A percentile compares a stretch with the other conserved stretches of the same genome.
These are phyloP conservation scores for Sebastes oblongus DNA, from an alignment of 2,797 vertebrate genomes.

Conservation along the genomic window DNA sequence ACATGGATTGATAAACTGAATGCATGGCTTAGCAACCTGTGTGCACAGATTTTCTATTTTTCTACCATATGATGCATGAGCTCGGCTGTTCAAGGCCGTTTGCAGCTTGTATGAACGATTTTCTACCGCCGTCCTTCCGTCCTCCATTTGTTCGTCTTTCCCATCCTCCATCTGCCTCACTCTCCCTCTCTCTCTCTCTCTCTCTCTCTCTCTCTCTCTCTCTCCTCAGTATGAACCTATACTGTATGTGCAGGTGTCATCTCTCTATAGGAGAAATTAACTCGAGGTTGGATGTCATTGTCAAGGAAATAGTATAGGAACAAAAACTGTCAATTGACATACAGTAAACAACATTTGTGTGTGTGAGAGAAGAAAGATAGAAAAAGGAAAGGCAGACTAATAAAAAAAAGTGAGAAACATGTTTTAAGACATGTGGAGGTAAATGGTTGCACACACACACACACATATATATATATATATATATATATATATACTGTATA, in stretches of 20 bases:
- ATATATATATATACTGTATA: neutral
- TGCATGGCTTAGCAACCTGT: neutral
- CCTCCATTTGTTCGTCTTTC: neutral
- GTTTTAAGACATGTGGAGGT: slow-evolving; percentile 2
- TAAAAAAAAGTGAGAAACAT: slow-evolving; percentile 9
- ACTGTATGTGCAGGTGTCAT: neutral
- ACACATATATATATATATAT: slow-evolving; percentile 1
- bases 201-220: no score
- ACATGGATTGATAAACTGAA: neutral
- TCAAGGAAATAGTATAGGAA: neutral
- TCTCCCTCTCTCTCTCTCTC: neutral
- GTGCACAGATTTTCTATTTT: neutral
- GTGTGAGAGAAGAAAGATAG: neutral
- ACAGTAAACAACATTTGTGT: neutral
- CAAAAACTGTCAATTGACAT: neutral
- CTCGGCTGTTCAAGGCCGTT: neutral
- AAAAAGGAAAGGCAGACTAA: neutral
- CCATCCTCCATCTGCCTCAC: neutral
- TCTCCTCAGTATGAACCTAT: neutral
- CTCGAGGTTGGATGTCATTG: neutral
- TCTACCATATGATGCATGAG: neutral
- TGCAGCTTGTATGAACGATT: neutral
- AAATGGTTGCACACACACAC: slow-evolving; percentile 23
- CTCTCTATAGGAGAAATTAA: neutral
- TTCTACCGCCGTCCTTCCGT: neutral